Evolutionary conservation across 2,888 invertebrate species (phyloP).

Genomic region (Synanthedon myopaeformis): DNA sequence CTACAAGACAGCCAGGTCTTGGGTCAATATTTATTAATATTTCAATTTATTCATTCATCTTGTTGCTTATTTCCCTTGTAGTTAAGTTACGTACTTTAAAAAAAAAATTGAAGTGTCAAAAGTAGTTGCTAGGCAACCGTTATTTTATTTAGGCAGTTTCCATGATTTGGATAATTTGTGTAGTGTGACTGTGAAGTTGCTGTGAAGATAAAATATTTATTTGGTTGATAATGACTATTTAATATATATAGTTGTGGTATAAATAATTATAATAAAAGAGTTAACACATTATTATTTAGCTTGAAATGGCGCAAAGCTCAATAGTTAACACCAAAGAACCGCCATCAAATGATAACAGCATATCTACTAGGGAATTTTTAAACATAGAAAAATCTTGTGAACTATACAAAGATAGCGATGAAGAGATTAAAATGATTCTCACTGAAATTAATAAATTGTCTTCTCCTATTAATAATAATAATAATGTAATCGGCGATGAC

Average conservation of each 20-base stretch:
- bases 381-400: constrained; percentile 53
- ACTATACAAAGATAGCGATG: constrained; percentile 56
- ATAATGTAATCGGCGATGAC: constrained; percentile 35
- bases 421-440: constrained; percentile 77
- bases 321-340: constrained; percentile 22
- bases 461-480: constrained; percentile 25
- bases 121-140: no score
- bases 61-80: no score
- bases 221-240: no score
- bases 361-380: constrained; percentile 54
- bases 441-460: constrained; percentile 75
- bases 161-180: no score
- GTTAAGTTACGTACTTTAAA: no score
- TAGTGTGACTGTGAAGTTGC: no score
- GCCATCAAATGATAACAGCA: constrained; percentile 47
- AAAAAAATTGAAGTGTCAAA: no score
- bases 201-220: no score
- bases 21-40: no score
- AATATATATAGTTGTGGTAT: neutral
- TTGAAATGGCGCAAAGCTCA: constrained; percentile 30
- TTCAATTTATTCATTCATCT: no score
- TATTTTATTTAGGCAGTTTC: no score
- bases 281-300: neutral
- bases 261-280: neutral
- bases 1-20: no score